Conservation (phyloP, 2,113 vertebrate species). For the Paramormyrops kingsleyae region DNA sequence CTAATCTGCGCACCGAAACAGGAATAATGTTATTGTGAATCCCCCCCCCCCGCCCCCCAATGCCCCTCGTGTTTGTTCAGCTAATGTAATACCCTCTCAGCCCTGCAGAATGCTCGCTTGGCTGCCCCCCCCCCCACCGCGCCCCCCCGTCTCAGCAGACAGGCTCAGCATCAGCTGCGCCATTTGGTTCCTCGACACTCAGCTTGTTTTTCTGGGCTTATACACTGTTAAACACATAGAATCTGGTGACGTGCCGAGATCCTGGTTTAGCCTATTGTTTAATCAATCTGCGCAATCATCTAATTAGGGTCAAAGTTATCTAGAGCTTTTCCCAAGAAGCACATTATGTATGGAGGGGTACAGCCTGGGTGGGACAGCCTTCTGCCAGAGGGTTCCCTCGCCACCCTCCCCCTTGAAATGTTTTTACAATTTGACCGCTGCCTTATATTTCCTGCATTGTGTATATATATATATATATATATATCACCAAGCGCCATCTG, state of each 20-base stretch:
- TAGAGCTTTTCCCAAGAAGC: not conserved
- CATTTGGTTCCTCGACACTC: not conserved
- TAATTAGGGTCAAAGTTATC: not conserved
- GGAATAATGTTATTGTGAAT: not conserved
- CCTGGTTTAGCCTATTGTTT: not conserved
- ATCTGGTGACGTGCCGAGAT: not conserved
- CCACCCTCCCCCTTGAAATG: not conserved
- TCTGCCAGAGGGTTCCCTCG: not conserved
- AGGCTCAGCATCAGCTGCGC: not conserved
- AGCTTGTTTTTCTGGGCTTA: not conserved
- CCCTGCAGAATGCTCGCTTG: not conserved
- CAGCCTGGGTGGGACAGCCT: not conserved
- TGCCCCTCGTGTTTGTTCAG: not conserved
- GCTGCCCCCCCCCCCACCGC: no score
- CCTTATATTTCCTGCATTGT: not conserved
- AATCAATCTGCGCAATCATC: not conserved
- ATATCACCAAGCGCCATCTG: not conserved
- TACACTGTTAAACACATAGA: not conserved
- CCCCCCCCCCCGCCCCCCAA: not conserved
- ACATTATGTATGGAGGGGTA: not conserved
- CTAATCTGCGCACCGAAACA: not conserved
- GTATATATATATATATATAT: not conserved
- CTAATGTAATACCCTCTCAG: not conserved
- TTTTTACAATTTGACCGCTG: not conserved
- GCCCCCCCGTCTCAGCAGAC: not conserved